A percentile compares a stretch with the other conserved stretches of the same genome.
phyloP scores from a whole-genome alignment of 2,888 invertebrate species.

The Phalangium opilio region DNA sequence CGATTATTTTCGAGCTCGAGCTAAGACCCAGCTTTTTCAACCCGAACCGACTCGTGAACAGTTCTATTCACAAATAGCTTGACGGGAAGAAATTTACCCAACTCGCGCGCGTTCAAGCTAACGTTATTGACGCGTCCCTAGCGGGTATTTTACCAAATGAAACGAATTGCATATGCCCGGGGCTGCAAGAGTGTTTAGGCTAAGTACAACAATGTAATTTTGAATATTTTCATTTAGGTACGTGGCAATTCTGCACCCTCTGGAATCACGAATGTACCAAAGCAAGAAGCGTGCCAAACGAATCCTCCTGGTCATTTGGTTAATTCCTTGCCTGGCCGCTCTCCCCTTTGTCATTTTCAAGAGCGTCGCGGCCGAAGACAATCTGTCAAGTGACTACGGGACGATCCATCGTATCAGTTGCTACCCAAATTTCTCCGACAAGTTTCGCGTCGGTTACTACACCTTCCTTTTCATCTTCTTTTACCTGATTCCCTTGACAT shows the following conservation, averaged over 20 bases:
- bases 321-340: constrained; percentile 28
- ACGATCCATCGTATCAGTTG: constrained; percentile 31
- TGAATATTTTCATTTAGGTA: constrained; percentile 27
- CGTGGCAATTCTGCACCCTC: constrained; percentile 35
- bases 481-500: constrained; percentile 30
- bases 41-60: too few species aligned
- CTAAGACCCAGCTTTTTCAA: too few species aligned
- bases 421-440: constrained; percentile 29
- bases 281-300: constrained; percentile 28
- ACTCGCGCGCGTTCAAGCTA: too few species aligned
- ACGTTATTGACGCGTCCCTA: too few species aligned
- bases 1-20: too few species aligned
- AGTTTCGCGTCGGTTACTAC: constrained; percentile 31
- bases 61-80: too few species aligned
- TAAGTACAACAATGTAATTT: background rate
- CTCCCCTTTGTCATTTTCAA: constrained; percentile 23
- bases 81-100: too few species aligned
- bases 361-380: constrained; percentile 18
- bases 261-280: constrained; percentile 30
- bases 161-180: too few species aligned
- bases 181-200: too few species aligned
- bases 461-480: constrained; percentile 32
- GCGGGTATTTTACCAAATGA: too few species aligned
- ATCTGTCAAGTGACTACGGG: constrained; percentile 29
- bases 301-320: constrained; percentile 32